Conservation (phyloP, 2,888 invertebrate species). For the Athalia circularis region DNA sequence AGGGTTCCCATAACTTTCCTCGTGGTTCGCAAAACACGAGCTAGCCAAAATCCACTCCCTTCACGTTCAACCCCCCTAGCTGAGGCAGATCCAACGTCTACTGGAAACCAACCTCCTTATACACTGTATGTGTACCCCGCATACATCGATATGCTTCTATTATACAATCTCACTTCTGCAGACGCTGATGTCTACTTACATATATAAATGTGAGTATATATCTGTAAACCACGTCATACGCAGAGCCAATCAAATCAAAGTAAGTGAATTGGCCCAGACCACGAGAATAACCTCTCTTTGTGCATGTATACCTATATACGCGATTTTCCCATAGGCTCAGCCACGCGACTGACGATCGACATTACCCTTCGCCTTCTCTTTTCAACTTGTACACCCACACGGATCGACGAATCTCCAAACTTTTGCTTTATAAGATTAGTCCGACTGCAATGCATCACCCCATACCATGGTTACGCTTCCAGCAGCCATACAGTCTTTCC, state of each 20-base stretch:
- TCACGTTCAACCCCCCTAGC: constrained; percentile 2
- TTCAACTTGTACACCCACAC: background rate
- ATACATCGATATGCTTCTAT: background rate
- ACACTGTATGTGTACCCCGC: background rate
- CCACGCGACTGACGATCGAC: constrained; percentile 45
- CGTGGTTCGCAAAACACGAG: constrained; percentile 66
- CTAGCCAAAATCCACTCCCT: constrained; percentile 56
- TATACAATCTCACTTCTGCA: background rate
- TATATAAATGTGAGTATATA: constrained; percentile 53
- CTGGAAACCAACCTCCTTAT: constrained; percentile 11
- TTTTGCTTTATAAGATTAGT: constrained; percentile 55
- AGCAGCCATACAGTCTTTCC: constrained; percentile 40
- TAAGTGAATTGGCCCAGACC: constrained; percentile 70
- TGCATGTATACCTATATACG: background rate
- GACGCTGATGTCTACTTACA: constrained; percentile 17
- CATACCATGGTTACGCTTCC: constrained; percentile 43
- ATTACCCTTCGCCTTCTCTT: constrained; percentile 39
- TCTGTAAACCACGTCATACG: constrained; percentile 46
- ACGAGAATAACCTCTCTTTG: constrained; percentile 35
- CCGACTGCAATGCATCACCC: constrained; percentile 52
- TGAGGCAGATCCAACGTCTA: constrained; percentile 4
- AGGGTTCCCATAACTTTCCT: constrained; percentile 58
- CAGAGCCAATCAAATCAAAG: constrained; percentile 72
- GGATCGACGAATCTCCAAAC: constrained; percentile 40
- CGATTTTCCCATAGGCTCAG: constrained; percentile 31